These are phyloP conservation scores for Hyphantria cunea DNA, from an alignment of 1,140 invertebrate species.

Conservation along the genomic window DNA sequence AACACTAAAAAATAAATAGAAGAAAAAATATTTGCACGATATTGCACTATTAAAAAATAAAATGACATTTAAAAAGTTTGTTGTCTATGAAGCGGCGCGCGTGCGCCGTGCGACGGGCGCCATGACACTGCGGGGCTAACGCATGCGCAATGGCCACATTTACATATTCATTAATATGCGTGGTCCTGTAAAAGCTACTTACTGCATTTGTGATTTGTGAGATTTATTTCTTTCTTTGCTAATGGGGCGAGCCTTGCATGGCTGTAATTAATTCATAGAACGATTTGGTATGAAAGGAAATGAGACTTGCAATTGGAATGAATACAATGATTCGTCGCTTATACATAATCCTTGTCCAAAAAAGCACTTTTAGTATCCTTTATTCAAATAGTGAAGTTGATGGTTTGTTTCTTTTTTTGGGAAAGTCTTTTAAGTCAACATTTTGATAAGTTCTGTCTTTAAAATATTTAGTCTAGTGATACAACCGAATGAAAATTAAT, in stretches of 20 bases:
- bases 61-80: slow-evolving; percentile 5
- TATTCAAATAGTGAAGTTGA: no score
- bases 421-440: no score
- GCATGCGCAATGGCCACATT: slow-evolving; percentile 22
- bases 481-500: no score
- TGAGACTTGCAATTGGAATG: no score
- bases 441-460: no score
- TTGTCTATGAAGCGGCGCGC: slow-evolving; percentile 29
- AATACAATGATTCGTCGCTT: no score
- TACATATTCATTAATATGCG: slow-evolving; percentile 34
- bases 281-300: neutral
- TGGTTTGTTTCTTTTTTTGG: no score
- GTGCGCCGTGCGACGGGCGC: slow-evolving; percentile 26
- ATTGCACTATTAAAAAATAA: slow-evolving; percentile 23
- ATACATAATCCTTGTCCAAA: no score
- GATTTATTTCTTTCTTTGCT: neutral
- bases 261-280: neutral
- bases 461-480: no score
- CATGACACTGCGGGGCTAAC: slow-evolving; percentile 32
- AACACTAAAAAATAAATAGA: slow-evolving; percentile 2
- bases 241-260: neutral
- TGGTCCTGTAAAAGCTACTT: slow-evolving; percentile 32
- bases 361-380: no score
- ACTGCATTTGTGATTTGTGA: slow-evolving; percentile 19
- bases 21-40: neutral